These are phyloP conservation scores for Drosophila truncata DNA, from an alignment of 1,140 invertebrate genomes.

Conservation along the genomic window DNA sequence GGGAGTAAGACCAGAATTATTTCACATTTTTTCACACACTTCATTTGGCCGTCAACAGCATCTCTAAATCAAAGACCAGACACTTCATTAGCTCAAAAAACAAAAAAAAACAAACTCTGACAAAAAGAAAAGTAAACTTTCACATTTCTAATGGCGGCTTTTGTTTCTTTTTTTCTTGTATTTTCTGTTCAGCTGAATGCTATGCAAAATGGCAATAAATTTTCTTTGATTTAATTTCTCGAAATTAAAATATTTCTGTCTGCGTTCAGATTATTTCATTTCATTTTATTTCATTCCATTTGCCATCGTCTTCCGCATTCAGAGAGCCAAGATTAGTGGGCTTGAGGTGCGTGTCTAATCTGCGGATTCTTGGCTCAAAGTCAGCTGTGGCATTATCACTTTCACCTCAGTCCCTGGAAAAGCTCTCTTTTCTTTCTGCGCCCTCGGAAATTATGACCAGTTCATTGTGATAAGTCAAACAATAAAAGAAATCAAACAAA, in stretches of 20 bases:
- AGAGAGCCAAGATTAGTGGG: conserved; percentile 38
- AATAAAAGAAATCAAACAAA: conserved; percentile 51
- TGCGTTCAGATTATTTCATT: conserved; percentile 28
- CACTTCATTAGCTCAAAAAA: conserved; percentile 68
- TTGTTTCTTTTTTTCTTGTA: conserved; percentile 37
- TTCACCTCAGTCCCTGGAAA: conserved; percentile 64
- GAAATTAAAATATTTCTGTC: conserved; percentile 65
- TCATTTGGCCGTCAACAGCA: background rate
- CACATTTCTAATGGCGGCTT: conserved; percentile 70
- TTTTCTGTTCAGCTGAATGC: conserved; percentile 19
- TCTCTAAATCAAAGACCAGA: conserved; percentile 38
- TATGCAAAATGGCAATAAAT: conserved; percentile 70
- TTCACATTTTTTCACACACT: conserved; percentile 16
- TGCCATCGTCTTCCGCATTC: conserved; percentile 62
- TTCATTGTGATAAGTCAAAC: conserved; percentile 24
- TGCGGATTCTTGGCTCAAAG: conserved; percentile 52
- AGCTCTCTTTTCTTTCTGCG: conserved; percentile 19
- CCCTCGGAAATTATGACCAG: conserved; percentile 47
- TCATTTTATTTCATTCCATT: conserved; percentile 23
- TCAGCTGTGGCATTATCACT: conserved; percentile 46
- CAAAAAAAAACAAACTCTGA: conserved; percentile 18
- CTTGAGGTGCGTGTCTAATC: conserved; percentile 66
- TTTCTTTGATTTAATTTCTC: conserved; percentile 73
- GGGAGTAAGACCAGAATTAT: conserved; percentile 31
- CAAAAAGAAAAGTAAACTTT: conserved; percentile 79